Base-by-base conservation (phyloP, 2,888 invertebrate genomes). In the Metallyticus violacea region DNA sequence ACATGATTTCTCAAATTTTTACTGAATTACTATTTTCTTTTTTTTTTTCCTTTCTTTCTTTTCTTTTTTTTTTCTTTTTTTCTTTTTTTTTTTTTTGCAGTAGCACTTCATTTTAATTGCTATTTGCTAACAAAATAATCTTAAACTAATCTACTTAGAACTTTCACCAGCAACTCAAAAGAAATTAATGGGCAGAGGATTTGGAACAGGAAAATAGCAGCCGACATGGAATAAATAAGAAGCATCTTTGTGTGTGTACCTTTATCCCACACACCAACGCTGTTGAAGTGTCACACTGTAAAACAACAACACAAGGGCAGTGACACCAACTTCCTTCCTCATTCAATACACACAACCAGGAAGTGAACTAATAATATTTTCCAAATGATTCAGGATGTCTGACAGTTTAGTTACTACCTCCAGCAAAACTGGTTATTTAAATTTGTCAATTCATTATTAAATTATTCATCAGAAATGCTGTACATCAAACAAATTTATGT, bases 201-300 rank as follows among this genome's bases (percentile, higher is more conserved):
- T 25, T 40, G 29, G 28, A 62, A 7, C 25, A 62, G 78, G 77
- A 27, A 85, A 85, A 76, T 62, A 26, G 26, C 26, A 85, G 27
- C 40, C 15, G 40, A 62, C 15, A 22, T 22, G 22, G 80, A 25
- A 27, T 5, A 26, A 83, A 76, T 62, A 83, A 83, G 76, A 62
- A 76, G 85, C 81, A 28, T 80, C 80, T 40, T 80, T 81, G 80
- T 80, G 85, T 62, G 81, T 85, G 85, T 85, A 87, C 82, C 85
- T 87, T 85, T 80, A 28, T 76, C 79, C 85, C 79, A 77, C 82
- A 85, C 79, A 25, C 81, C 82, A 77, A 77, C 83, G 77, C 77
- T 83, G 83, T 77, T 6, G 77, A 77, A 79, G 30, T 62, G 77
- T 85, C 79, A 85, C 87, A 85, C 82, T 85, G 87, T 81, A 87